A percentile compares a stretch with the other conserved stretches of the same genome.
Evolutionary conservation across 2,113 vertebrate species (phyloP).

Genomic region (human): GRCh38 chr1:73888501-73889000

Average conservation of each 20-base stretch:
- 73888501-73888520: not conserved
- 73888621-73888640: not conserved
- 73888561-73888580: not conserved
- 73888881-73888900: not conserved
- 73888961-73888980: not conserved
- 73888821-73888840: not conserved
- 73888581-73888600: not conserved
- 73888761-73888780: not conserved
- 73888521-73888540: not conserved
- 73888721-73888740: not conserved
- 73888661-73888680: not conserved
- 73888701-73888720: not conserved
- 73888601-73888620: not conserved
- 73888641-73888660: not conserved
- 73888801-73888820: not conserved
- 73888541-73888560: not conserved
- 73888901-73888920: not conserved
- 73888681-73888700: not conserved
- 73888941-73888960: not conserved
- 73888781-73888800: not conserved
- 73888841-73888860: not conserved
- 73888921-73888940: not conserved
- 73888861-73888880: not conserved
- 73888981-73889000: not conserved
- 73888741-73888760: not conserved